Conservation (phyloP, 2,113 vertebrate genomes). For the Eurystomus gularis region DNA sequence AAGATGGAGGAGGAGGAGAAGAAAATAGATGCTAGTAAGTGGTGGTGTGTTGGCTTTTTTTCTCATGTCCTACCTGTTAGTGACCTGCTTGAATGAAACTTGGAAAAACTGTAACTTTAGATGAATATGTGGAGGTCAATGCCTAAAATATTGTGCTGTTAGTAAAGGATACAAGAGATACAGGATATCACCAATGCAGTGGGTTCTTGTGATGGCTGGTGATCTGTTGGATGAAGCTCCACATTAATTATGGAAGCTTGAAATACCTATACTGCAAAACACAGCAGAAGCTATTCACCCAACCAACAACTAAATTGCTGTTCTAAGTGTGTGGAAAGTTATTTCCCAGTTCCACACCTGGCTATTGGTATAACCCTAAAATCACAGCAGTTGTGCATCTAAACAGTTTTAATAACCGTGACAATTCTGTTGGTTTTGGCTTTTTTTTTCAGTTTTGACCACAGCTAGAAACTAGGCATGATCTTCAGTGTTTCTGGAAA, state of each 20-base stretch:
- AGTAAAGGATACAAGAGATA: neutral
- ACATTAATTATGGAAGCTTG: neutral
- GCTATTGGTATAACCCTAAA: neutral
- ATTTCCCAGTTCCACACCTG: neutral
- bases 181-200: neutral
- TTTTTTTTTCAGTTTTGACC: neutral
- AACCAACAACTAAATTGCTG: neutral
- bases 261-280: neutral
- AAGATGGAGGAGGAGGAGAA: neutral
- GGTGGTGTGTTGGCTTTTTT: neutral
- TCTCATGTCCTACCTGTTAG: neutral
- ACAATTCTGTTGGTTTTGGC: neutral
- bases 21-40: neutral
- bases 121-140: neutral
- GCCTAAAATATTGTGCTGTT: neutral
- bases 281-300: neutral
- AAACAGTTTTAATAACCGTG: neutral
- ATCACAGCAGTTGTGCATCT: neutral
- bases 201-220: neutral
- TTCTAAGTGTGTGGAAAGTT: neutral
- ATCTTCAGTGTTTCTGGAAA: neutral
- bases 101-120: neutral
- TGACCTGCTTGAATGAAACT: neutral
- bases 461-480: neutral
- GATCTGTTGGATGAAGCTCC: neutral